Conservation (phyloP, 1,140 invertebrate species). For the Zaprionus africanus region DNA sequence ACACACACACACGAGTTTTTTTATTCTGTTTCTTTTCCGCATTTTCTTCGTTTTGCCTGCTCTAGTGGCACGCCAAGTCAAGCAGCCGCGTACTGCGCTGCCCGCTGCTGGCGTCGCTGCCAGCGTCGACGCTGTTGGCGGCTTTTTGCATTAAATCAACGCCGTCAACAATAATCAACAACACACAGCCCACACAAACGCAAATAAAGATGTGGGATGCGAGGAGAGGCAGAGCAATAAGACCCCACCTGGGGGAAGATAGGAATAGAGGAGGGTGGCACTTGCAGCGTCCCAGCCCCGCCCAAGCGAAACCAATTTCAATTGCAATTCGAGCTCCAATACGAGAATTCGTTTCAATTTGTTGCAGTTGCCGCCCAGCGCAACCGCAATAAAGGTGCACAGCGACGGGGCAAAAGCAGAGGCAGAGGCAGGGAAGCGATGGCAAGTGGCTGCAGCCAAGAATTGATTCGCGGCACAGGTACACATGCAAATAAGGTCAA, state of each 20-base stretch:
- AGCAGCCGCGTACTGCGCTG: conserved; percentile 31
- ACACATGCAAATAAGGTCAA: conserved; percentile 79
- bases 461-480: conserved; percentile 73
- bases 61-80: conserved; percentile 62
- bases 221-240: conserved; percentile 29
- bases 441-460: conserved; percentile 40
- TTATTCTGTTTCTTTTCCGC: conserved; percentile 35
- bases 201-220: neutral
- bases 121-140: conserved; percentile 41
- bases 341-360: conserved; percentile 80
- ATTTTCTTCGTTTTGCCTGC: conserved; percentile 47
- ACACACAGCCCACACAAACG: conserved; percentile 46
- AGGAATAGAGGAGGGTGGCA: neutral
- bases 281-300: neutral
- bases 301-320: conserved; percentile 70
- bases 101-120: conserved; percentile 16
- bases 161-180: conserved; percentile 80
- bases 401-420: neutral
- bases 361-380: conserved; percentile 70
- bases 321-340: conserved; percentile 80
- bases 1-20: conserved; percentile 9
- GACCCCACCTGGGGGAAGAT: conserved; percentile 4
- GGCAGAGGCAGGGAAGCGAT: neutral
- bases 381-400: conserved; percentile 56
- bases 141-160: conserved; percentile 81